Percentiles rank a stretch among this genome's conserved stretches.
These are phyloP conservation scores for Malurus elegans DNA, from an alignment of 2,113 vertebrate genomes.

Conservation along the genomic window DNA sequence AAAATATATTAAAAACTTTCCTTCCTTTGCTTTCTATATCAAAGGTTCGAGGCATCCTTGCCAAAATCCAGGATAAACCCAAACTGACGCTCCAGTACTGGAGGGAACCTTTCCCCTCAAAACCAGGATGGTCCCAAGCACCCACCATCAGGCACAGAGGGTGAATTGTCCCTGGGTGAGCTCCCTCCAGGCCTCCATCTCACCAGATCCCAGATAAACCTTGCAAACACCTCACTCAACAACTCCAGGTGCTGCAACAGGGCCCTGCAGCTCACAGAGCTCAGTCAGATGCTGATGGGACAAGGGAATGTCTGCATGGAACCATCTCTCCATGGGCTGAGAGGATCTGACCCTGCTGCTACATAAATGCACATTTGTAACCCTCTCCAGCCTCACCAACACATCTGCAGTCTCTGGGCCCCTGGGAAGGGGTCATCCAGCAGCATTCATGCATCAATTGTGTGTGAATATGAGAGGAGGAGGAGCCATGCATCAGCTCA, in stretches of 20 bases:
- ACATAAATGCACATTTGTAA: not conserved
- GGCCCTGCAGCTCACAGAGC: not conserved
- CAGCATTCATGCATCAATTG: not conserved
- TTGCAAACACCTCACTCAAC: not conserved
- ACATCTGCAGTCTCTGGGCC: not conserved
- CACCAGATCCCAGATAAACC: not conserved
- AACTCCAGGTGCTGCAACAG: not conserved
- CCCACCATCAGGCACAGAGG: fast-evolving
- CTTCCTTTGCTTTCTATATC: not conserved
- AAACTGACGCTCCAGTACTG: fast-evolving
- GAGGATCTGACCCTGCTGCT: not conserved
- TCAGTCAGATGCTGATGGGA: not conserved
- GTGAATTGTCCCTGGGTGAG: not conserved
- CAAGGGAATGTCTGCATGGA: not conserved
- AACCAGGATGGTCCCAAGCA: not conserved
- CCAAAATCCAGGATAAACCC: not conserved
- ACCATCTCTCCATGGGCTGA: not conserved
- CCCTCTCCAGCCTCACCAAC: not conserved
- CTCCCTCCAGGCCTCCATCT: not conserved
- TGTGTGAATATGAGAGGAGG: not conserved
- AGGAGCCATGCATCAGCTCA: not conserved
- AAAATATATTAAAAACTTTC: not conserved
- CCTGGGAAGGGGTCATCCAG: not conserved
- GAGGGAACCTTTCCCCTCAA: not conserved
- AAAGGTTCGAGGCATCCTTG: not conserved